phyloP scores from a whole-genome alignment of 2,797 vertebrate species.

The Hyperoplus lanceolatus region DNA sequence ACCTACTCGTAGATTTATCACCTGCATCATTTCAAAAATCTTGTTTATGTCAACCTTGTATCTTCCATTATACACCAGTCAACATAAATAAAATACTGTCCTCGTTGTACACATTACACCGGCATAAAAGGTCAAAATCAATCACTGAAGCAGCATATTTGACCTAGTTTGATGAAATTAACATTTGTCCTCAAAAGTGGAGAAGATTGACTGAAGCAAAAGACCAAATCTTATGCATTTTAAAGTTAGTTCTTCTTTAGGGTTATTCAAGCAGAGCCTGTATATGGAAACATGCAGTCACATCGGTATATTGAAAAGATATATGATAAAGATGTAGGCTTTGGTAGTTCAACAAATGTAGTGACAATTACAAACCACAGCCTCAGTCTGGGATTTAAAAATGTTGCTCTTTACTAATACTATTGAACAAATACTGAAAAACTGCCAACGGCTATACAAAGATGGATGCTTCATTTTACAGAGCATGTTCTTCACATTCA shows the following conservation, averaged over 20 bases:
- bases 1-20: not conserved
- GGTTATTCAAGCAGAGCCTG: constrained; percentile 5
- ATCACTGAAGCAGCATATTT: not conserved
- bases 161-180: not conserved
- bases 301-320: no score
- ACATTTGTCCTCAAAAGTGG: not conserved
- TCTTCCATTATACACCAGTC: not conserved
- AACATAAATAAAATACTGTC: not conserved
- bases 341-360: not conserved
- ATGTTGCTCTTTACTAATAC: not conserved
- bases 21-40: not conserved
- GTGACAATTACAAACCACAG: not conserved
- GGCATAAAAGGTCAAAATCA: not conserved
- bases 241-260: constrained; percentile 3
- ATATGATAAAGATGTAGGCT: not conserved
- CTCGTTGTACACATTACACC: constrained; percentile 1
- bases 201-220: not conserved
- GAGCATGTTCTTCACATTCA: not conserved
- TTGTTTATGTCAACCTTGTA: not conserved
- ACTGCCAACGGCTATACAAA: not conserved
- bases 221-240: not conserved
- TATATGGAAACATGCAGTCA: not conserved
- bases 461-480: not conserved
- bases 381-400: not conserved
- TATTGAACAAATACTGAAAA: not conserved